Base-by-base conservation (phyloP, 2,113 vertebrate species). In the Ptychochromis oligacanthus region DNA sequence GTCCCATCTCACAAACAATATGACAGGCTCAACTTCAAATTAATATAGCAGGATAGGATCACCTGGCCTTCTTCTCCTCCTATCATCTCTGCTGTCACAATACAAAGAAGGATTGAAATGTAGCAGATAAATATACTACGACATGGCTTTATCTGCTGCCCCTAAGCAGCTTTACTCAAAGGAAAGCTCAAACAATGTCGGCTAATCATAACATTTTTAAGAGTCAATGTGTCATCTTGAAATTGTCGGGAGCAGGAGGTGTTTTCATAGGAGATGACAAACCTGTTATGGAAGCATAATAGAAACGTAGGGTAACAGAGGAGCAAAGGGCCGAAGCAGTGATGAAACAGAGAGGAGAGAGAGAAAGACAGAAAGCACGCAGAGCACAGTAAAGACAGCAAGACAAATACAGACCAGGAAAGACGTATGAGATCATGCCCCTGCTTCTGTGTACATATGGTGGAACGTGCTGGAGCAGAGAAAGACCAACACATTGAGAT, bases 81-180 rank as follows among this genome's bases (percentile, higher is more conserved):
- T 88, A 87, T 93, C 87, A 84, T 83, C 77, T 83, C 77, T 6
- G 46, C 88, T 82, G 91, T 87, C 88, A 89, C 80, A 54, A 85
- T 80, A 87, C 85, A 92, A 88, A 91, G 82, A 89, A 55, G 89
- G 90, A 93, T 91, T 93, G 89, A 93, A 93, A 93, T 70, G 77
- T 77, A 85, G 86, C 86, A 85, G 90, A 93, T 92, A 92, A 92
- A 91, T 92, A 90, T 92, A 90, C 83, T 82, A 88, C 79, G 61
- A 75, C 85, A 43, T 81, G 81, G 92, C 80, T 89, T 95, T 93
- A 93, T 93, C 92, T 82, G 88, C 79, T 83, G 89, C 86, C 91
- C 87, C 83, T 89, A 93, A 95, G 91, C 92, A 88, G 93, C 92
- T 96, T 95, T 94, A 82, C 91, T 92, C 84, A 65, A 88, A 91